Evolutionary conservation across 2,113 vertebrate species (phyloP).

Genomic region (Eudyptes chrysolophus): DNA sequence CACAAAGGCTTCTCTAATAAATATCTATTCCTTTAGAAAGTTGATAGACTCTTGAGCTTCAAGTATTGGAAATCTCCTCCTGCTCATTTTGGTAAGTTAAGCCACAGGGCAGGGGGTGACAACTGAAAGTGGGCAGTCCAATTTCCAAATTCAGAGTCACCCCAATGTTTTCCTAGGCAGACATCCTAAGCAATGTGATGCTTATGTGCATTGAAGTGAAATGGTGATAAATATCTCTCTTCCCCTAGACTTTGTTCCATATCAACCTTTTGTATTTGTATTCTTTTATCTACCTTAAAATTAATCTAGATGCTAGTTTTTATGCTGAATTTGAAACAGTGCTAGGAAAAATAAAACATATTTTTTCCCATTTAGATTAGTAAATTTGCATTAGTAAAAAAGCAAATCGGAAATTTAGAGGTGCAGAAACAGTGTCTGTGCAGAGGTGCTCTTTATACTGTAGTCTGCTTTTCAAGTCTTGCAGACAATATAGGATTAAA

Average conservation of each 20-base stretch:
- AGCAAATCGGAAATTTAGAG: not conserved
- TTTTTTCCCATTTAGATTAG: not conserved
- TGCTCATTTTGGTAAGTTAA: not conserved
- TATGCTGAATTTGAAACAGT: not conserved
- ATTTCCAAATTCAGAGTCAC: not conserved
- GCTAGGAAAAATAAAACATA: not conserved
- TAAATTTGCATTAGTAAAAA: not conserved
- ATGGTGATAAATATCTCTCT: not conserved
- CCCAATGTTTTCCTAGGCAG: not conserved
- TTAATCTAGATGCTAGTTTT: not conserved
- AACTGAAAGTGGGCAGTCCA: rapidly evolving
- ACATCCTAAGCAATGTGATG: not conserved
- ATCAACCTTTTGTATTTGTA: not conserved
- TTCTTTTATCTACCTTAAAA: not conserved
- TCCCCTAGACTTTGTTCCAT: not conserved
- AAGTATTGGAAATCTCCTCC: not conserved
- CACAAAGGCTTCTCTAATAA: not conserved
- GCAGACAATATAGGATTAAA: not conserved
- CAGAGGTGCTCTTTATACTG: not conserved
- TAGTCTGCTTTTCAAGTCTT: not conserved
- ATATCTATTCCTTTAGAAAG: not conserved
- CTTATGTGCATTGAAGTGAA: not conserved
- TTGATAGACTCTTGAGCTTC: not conserved
- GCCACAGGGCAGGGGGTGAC: not conserved
- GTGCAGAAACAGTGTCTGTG: not conserved